A percentile compares a stretch with the other conserved stretches of the same genome.
Evolutionary conservation across 1,140 invertebrate species (phyloP).

Genomic region (Idris sp.): DNA sequence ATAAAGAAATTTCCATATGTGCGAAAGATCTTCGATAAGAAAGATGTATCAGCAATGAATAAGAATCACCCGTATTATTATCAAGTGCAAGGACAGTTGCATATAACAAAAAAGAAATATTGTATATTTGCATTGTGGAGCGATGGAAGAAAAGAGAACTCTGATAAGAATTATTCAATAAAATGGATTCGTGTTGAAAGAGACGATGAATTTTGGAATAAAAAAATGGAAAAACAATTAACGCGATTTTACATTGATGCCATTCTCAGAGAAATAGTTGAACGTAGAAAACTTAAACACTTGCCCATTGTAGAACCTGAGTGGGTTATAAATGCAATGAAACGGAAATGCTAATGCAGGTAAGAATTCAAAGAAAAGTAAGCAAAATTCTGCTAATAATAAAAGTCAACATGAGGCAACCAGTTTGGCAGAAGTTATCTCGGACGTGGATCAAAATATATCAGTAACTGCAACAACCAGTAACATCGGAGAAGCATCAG

Average conservation of each 20-base stretch:
- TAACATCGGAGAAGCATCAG: too few relatives aligned
- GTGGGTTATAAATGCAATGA: conserved; percentile 5
- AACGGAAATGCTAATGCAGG: neutral
- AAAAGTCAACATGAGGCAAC: too few relatives aligned
- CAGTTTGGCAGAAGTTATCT: too few relatives aligned
- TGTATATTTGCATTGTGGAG: conserved; percentile 58
- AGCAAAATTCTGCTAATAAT: neutral
- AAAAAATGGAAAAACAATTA: conserved; percentile 5
- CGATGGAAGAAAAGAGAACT: too few relatives aligned
- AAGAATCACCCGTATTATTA: conserved; percentile 59
- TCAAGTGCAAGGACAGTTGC: conserved; percentile 66
- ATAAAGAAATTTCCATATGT: neutral
- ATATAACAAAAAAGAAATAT: conserved; percentile 49
- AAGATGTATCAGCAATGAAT: conserved; percentile 49
- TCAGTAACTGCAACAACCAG: too few relatives aligned
- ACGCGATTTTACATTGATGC: conserved; percentile 1
- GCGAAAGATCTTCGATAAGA: conserved; percentile 19
- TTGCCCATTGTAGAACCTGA: conserved; percentile 3
- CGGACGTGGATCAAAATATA: too few relatives aligned
- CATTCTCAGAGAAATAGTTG: conserved; percentile 6
- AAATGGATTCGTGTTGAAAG: conserved; percentile 27
- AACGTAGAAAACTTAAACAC: neutral
- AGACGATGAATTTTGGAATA: conserved; percentile 4
- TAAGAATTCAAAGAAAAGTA: neutral
- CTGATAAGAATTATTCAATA: too few relatives aligned